Conservation (phyloP, 2,113 vertebrate species). For the Oryctolagus cuniculus region DNA sequence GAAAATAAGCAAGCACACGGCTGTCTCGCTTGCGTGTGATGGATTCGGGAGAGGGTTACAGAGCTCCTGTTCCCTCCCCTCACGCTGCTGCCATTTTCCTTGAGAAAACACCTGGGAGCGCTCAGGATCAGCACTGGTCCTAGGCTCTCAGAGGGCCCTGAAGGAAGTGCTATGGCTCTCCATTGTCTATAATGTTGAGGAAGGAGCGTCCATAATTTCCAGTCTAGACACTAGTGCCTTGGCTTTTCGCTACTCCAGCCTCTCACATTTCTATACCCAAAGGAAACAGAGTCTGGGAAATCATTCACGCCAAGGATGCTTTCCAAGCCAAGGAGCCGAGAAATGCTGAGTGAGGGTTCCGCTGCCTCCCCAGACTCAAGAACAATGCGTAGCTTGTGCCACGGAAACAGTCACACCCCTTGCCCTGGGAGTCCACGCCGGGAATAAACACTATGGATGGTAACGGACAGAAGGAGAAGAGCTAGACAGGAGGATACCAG, state of each 20-base stretch:
- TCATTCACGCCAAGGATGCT: not conserved
- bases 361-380: not conserved
- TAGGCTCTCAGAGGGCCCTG: not conserved
- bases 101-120: not conserved
- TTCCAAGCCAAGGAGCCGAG: not conserved
- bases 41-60: not conserved
- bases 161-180: not conserved
- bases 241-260: not conserved
- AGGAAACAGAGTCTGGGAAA: not conserved
- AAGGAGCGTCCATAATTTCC: not conserved
- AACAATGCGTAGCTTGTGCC: not conserved
- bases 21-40: not conserved
- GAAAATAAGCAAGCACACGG: constrained; percentile 63
- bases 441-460: not conserved
- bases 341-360: fast-evolving
- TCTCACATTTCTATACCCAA: not conserved
- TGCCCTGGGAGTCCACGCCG: not conserved
- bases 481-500: no score
- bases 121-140: not conserved
- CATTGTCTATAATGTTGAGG: not conserved
- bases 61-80: not conserved
- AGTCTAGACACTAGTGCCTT: not conserved
- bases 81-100: not conserved
- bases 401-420: not conserved
- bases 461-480: not conserved